These are phyloP conservation scores for Hedya salicella DNA, from an alignment of 2,888 invertebrate species.

Conservation along the genomic window DNA sequence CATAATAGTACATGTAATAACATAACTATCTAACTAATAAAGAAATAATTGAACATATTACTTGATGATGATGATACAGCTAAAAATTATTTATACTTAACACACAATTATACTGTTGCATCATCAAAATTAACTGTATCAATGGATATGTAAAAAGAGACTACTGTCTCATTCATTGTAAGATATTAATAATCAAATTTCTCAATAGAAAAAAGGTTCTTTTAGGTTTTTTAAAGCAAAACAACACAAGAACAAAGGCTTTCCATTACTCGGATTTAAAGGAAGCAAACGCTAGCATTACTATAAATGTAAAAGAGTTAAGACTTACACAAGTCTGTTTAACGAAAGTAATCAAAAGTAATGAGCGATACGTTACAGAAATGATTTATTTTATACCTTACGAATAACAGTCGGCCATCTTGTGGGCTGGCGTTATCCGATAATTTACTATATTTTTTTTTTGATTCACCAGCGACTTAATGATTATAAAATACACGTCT, in stretches of 20 bases:
- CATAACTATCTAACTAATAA: too few species aligned
- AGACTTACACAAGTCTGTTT: constrained; percentile 21
- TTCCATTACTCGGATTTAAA: constrained; percentile 47
- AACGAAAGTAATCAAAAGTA: constrained; percentile 51
- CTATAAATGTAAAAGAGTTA: constrained; percentile 49
- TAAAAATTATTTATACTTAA: constrained; percentile 12
- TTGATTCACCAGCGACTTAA: constrained; percentile 65
- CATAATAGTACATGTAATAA: constrained; percentile 8
- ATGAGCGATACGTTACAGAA: constrained; percentile 57
- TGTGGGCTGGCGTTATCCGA: constrained; percentile 84
- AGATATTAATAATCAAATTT: constrained; percentile 13
- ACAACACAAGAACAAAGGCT: constrained; percentile 69
- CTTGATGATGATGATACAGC: not conserved
- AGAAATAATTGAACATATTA: not conserved
- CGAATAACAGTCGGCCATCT: constrained; percentile 85
- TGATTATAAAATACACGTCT: constrained; percentile 57
- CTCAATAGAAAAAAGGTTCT: constrained; percentile 15
- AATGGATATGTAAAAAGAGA: constrained; percentile 6
- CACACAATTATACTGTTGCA: constrained; percentile 14
- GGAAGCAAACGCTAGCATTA: constrained; percentile 45
- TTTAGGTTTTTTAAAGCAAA: constrained; percentile 29
- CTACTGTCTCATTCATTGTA: constrained; percentile 7
- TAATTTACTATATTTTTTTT: constrained; percentile 69
- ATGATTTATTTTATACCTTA: constrained; percentile 79
- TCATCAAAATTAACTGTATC: constrained; percentile 12